A percentile compares a stretch with the other conserved stretches of the same genome.
These are phyloP conservation scores for Tenebrio molitor DNA, from an alignment of 1,140 invertebrate species.

Conservation along the genomic window DNA sequence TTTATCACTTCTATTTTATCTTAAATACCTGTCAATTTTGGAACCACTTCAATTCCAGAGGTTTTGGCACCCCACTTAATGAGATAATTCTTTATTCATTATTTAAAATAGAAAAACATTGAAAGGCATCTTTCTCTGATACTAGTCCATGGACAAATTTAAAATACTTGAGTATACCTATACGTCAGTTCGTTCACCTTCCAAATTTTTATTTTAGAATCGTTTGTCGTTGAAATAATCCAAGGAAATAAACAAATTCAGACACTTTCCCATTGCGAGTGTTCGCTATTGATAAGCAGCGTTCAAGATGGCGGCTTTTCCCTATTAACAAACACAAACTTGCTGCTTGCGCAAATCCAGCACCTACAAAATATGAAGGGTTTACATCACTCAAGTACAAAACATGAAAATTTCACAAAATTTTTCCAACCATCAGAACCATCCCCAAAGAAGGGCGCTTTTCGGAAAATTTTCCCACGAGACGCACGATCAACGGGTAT, in stretches of 20 bases:
- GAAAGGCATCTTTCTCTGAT: not conserved
- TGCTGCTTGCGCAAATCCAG: not conserved
- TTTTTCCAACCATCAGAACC: not conserved
- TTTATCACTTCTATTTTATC: no score
- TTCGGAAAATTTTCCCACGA: slow-evolving; percentile 11
- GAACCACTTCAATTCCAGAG: no score
- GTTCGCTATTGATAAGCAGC: not conserved
- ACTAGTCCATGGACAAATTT: slow-evolving; percentile 21
- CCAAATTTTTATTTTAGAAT: slow-evolving; percentile 11
- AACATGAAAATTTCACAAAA: not conserved
- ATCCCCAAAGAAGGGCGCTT: no score
- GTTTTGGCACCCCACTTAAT: no score
- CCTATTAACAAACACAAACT: not conserved
- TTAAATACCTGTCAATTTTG: no score
- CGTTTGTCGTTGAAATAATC: not conserved
- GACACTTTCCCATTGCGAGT: not conserved
- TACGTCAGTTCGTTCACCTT: slow-evolving; percentile 15
- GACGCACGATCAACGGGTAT: not conserved
- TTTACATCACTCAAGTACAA: not conserved
- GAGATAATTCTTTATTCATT: no score
- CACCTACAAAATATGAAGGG: not conserved
- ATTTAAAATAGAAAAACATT: no score
- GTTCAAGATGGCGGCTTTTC: slow-evolving; percentile 1
- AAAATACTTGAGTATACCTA: slow-evolving; percentile 21
- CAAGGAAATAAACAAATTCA: not conserved